Base-by-base conservation (phyloP, 2,797 vertebrate genomes). In the Denticeps clupeoides region DNA sequence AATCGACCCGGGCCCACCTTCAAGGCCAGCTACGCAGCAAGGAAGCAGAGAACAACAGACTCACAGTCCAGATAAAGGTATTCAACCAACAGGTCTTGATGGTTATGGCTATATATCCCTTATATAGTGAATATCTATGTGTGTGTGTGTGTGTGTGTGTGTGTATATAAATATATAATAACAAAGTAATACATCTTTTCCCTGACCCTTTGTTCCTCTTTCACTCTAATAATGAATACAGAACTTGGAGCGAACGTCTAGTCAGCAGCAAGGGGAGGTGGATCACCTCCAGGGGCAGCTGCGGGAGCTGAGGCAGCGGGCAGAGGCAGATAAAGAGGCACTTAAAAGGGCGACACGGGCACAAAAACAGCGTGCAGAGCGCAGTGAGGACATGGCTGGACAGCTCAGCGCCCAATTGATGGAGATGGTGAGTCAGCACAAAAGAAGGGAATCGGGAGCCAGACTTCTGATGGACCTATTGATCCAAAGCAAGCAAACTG, bases 31-130 rank as follows among this genome's bases (percentile, higher is more conserved):
- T 97, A 41, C 80, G 87, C 23, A 83, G 56, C 63, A 91, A 83
- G 62, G 93, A 94, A 47, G 82, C 88, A 0, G 89, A 96, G 41
- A 94, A 89, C 63, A 88, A 82, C 69, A 85, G 88, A 1, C 78
- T 96, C 2, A 42, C 55, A 1, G 59, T 83, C 15, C 89, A 91
- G 68, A 84, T 96, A 32, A 82, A 83, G 88, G 93, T 96, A 62
- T 26, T 56, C 54, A 15, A 16, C 9, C 27, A 6, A 10, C n/a
- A n/a, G n/a, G n/a, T n/a, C n/a, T n/a, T n/a, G n/a, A n/a, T n/a
- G n/a, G n/a, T n/a, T n/a, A n/a, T n/a, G n/a, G n/a, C n/a, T n/a
- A n/a, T n/a, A n/a, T n/a, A n/a, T n/a, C n/a, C n/a, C n/a, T n/a
- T n/a, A n/a, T n/a, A n/a, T n/a, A n/a, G n/a, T n/a, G n/a, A n/a